These are phyloP conservation scores for Riptortus pedestris DNA, from an alignment of 1,140 invertebrate genomes.

Conservation along the genomic window DNA sequence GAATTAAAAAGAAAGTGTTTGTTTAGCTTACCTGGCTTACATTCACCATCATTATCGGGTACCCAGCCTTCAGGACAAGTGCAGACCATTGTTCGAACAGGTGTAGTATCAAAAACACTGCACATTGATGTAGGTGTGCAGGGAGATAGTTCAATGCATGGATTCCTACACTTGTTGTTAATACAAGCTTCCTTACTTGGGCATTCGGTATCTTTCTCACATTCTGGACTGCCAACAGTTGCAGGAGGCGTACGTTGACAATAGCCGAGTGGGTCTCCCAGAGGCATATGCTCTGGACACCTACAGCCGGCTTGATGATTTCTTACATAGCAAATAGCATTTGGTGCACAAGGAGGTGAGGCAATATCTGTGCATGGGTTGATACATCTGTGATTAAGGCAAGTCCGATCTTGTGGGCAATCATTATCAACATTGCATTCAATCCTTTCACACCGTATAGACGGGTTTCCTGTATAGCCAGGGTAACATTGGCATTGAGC, in stretches of 20 bases:
- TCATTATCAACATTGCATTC: conserved; percentile 68
- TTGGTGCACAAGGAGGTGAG: conserved; percentile 59
- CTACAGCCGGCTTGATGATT: conserved; percentile 64
- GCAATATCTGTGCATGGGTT: conserved; percentile 56
- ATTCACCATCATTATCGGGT: conserved; percentile 62
- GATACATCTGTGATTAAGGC: conserved; percentile 56
- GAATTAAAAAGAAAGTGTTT: not conserved
- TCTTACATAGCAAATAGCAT: conserved; percentile 64
- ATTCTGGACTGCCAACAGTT: conserved; percentile 52
- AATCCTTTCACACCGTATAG: conserved; percentile 60
- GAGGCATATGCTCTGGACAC: conserved; percentile 60
- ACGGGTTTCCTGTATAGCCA: conserved; percentile 64
- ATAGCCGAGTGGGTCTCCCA: conserved; percentile 66
- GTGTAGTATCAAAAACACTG: conserved; percentile 66
- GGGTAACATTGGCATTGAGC: conserved; percentile 61
- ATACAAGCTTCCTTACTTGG: conserved; percentile 70
- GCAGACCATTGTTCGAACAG: conserved; percentile 72
- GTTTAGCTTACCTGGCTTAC: conserved; percentile 45
- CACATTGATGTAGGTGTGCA: conserved; percentile 60
- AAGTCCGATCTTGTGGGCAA: conserved; percentile 58
- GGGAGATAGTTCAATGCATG: conserved; percentile 59
- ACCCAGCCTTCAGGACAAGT: conserved; percentile 73
- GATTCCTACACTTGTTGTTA: conserved; percentile 63
- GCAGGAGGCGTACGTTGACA: conserved; percentile 48
- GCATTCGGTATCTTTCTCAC: conserved; percentile 65